Evolutionary conservation across 2,888 invertebrate species (phyloP).

Genomic region (Coremacera marginata): DNA sequence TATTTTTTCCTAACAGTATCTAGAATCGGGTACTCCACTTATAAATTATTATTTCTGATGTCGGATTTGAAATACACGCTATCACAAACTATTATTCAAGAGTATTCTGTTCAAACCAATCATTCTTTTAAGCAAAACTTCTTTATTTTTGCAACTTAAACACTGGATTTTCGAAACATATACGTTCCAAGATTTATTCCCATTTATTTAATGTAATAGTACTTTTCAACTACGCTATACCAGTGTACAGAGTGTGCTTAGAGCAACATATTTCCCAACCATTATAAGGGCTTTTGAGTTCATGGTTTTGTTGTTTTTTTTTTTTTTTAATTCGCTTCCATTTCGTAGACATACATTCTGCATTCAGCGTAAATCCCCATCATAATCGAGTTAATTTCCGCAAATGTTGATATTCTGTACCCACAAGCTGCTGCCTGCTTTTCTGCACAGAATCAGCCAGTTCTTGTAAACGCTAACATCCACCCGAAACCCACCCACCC

Average conservation of each 20-base stretch:
- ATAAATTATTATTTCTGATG: no score
- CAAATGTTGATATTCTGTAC: conserved; percentile 33
- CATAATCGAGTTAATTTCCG: conserved; percentile 61
- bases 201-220: no score
- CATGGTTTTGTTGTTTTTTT: neutral
- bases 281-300: neutral
- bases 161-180: no score
- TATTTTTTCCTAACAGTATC: no score
- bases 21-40: no score
- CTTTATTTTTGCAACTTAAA: no score
- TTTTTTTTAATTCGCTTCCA: neutral
- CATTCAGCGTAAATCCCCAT: conserved; percentile 45
- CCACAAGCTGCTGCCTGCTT: neutral
- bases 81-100: no score
- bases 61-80: no score
- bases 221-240: no score
- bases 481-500: neutral
- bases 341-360: neutral
- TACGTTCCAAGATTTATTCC: no score
- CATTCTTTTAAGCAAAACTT: no score
- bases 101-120: no score
- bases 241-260: neutral
- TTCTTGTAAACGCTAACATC: neutral
- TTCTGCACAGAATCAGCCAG: neutral
- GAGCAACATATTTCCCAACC: neutral